Conservation (phyloP, 1,140 invertebrate species). For the Plectus sambesii region DNA sequence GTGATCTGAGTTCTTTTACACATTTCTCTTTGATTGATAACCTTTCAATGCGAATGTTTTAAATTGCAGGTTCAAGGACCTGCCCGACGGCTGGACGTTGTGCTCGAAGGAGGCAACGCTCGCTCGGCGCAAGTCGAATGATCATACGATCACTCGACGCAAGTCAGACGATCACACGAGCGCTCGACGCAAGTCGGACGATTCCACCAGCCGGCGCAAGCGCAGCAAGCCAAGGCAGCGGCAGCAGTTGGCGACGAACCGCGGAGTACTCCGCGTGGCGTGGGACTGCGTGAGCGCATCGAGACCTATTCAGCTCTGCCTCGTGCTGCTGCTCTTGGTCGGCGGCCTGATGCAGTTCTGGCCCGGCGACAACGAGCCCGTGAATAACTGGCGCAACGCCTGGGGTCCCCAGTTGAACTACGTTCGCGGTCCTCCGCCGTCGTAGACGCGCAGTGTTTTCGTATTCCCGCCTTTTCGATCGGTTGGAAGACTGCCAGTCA, state of each 20-base stretch:
- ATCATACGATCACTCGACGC: background rate
- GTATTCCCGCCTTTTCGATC: no score
- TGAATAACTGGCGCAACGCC: slow-evolving; percentile 10
- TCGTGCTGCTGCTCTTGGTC: slow-evolving; percentile 18
- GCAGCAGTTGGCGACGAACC: background rate
- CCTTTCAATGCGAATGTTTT: no score
- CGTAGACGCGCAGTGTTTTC: no score
- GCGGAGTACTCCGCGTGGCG: background rate
- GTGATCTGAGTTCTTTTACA: no score
- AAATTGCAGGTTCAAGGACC: no score
- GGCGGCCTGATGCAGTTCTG: slow-evolving; percentile 19
- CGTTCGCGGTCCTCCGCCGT: slow-evolving; percentile 27
- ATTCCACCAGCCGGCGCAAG: slow-evolving; percentile 1
- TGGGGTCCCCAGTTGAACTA: slow-evolving; percentile 26
- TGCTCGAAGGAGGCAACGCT: no score
- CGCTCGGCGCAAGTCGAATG: no score
- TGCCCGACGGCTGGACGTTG: no score
- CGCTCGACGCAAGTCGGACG: slow-evolving; percentile 3
- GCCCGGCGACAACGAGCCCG: slow-evolving; percentile 7
- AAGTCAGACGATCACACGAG: background rate
- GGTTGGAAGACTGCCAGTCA: no score
- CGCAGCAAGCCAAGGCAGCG: background rate
- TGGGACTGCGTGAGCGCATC: background rate
- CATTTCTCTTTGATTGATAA: no score
- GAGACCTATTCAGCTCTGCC: slow-evolving; percentile 11